These are phyloP conservation scores for Margaritifera margaritifera DNA, from an alignment of 2,888 invertebrate species.

Conservation along the genomic window DNA sequence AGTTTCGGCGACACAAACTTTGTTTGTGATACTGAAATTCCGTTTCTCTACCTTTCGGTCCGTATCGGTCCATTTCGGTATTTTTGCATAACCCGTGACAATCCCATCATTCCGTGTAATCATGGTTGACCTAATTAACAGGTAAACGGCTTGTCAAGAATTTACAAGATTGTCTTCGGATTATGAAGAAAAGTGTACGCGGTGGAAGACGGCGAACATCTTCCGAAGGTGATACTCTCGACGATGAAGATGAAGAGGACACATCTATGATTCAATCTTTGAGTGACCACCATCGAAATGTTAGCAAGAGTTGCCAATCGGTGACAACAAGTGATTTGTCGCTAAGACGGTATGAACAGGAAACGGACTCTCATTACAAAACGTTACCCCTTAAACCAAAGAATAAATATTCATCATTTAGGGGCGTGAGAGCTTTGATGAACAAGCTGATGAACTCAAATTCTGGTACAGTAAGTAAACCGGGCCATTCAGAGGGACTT, in stretches of 20 bases:
- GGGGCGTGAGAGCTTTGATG: conserved; percentile 57
- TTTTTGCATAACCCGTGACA: background rate
- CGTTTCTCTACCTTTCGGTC: too few species aligned
- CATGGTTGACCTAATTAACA: conserved; percentile 33
- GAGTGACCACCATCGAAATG: conserved; percentile 32
- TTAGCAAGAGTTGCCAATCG: conserved; percentile 39
- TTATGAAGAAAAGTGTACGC: conserved; percentile 37
- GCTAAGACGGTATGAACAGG: conserved; percentile 25
- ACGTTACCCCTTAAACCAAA: conserved; percentile 19
- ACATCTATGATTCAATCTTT: conserved; percentile 12
- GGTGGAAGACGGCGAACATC: conserved; percentile 56
- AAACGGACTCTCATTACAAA: conserved; percentile 5
- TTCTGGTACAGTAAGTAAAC: conserved; percentile 2
- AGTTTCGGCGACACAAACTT: too few species aligned
- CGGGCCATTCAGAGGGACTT: too few species aligned
- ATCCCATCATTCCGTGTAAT: conserved; percentile 34
- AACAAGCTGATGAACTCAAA: conserved; percentile 17
- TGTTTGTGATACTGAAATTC: too few species aligned
- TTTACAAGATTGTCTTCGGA: background rate
- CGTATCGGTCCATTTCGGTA: too few species aligned
- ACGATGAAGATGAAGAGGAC: conserved; percentile 43
- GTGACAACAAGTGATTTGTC: conserved; percentile 11
- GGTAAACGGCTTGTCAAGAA: conserved; percentile 15
- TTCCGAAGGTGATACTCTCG: conserved; percentile 56
- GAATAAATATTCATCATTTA: conserved; percentile 46